Evolutionary conservation across 2,113 vertebrate genomes (phyloP), one percentile per base, ranked within the genome.

Genomic region (Pollimyrus isidori): DNA sequence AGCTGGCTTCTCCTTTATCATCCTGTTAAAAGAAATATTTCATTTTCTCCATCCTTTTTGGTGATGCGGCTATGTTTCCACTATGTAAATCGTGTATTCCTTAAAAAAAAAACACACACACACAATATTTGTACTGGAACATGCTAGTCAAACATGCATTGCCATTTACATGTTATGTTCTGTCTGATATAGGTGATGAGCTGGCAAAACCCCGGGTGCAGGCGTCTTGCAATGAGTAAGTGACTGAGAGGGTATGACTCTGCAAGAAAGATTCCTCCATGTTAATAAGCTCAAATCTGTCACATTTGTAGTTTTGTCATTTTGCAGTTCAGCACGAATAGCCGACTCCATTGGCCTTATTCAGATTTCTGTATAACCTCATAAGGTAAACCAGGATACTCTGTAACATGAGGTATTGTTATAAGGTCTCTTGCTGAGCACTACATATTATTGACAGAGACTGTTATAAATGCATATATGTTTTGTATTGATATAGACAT

Each of bases 171-270:
- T 73, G 30, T 88, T 91, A 23, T 73, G 30, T 87, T 45, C 42
- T 11, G 92, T 93, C 93, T 94, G 94, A 82, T 91, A 91, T 93
- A 99, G 98, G 95, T 95, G 98, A 99, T 93, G 98, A 99, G 91
- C 94, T 99, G 93, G 94, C 95, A 90, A 98, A 97, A 92, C 89
- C 95, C 90, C 97, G 96, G 93, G 91, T 93, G 90, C 94, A 95
- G 89, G 90, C 94, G 88, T 92, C 96, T 88, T 90, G 94, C 82
- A 95, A 94, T 92, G 98, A 99, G 98, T 99, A 96, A 97, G 98
- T 97, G 91, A 17, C 6, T 23, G 21, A 45, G 4, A 88, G 7
- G 2, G 10, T 82, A 19, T 88, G 19, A 42, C 73, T 76, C 35
- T 19, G 73, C 17, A 48, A n/a, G 3, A 23, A 23, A 83, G 42